Evolutionary conservation across 2,888 invertebrate genomes (phyloP), one percentile per base, ranked within the genome.

Genomic region (Archips crataeganus): DNA sequence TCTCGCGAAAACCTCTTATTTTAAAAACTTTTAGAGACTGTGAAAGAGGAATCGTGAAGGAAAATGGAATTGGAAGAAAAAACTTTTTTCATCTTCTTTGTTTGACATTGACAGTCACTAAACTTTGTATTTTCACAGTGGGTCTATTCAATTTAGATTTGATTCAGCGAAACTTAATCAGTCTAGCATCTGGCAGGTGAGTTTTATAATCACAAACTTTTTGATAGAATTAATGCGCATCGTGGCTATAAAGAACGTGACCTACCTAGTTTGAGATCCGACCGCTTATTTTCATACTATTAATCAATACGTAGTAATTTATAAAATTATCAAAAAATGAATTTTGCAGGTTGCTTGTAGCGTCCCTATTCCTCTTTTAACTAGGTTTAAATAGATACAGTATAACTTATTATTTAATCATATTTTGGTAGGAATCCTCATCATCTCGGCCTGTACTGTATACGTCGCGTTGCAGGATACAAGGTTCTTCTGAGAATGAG

Each of bases 51-150:
- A 91, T 92, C 87, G 88, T 87, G 89, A 92, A 91, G 87, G 91
- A 93, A 94, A 94, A 92, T 92, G 90, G 90, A 90, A 93, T 92
- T 91, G 90, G 88, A 87, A 87, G 90, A 89, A 89, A 89, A 93
- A 94, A 94, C 92, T 94, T 94, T 94, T 93, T 94, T 93, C 94
- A 94, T 94, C 93, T 94, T 92, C 94, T 94, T 94, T 93, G 90
- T 93, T 93, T 94, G 94, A 94, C 93, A 93, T 93, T 94, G 93
- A 93, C 93, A 92, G 92, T 90, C 87, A 91, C 89, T 88, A 92
- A 93, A 92, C 89, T 93, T 94, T 91, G 87, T 92, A 90, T 93
- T 92, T 91, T 92, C 89, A 84, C 90, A 87, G 89, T 87, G 89
- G 89, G 90, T 93, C 91, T 94, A 92, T 93, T 94, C 92, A 92